phyloP scores from a whole-genome alignment of 2,888 invertebrate genomes.

The Melanargia galathea region DNA sequence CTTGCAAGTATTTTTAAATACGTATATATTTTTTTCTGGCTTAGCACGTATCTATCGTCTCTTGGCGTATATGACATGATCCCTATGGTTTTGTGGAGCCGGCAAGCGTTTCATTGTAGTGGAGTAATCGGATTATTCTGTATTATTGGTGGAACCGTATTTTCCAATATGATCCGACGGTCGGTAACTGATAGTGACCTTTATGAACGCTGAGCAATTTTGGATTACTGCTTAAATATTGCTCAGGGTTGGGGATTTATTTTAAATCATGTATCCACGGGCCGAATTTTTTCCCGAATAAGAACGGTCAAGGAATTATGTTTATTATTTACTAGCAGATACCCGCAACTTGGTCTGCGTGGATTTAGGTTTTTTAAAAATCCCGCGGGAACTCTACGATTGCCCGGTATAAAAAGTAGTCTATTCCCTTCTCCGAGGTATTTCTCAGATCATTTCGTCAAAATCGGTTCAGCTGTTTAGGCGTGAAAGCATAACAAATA shows the following conservation, averaged over 20 bases:
- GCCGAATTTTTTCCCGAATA: too few relatives aligned
- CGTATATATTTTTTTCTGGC: too few relatives aligned
- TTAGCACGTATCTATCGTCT: neutral
- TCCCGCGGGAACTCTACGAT: too few relatives aligned
- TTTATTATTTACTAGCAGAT: too few relatives aligned
- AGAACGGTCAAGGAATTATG: neutral
- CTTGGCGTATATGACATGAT: slow-evolving; percentile 27
- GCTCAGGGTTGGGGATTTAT: neutral
- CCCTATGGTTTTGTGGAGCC: slow-evolving; percentile 53
- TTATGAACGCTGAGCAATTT: slow-evolving; percentile 17
- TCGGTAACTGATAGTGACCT: slow-evolving; percentile 4
- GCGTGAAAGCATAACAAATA: too few relatives aligned
- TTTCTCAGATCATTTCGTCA: too few relatives aligned
- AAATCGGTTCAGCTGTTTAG: too few relatives aligned
- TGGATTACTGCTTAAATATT: slow-evolving; percentile 9
- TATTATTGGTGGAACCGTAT: slow-evolving; percentile 55
- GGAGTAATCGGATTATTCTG: slow-evolving; percentile 61
- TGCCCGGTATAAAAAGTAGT: too few relatives aligned
- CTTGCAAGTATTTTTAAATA: too few relatives aligned
- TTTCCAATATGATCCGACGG: slow-evolving; percentile 38
- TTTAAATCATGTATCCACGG: neutral
- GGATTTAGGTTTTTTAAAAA: too few relatives aligned
- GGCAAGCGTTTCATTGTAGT: slow-evolving; percentile 57
- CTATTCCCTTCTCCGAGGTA: too few relatives aligned
- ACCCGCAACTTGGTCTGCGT: too few relatives aligned